Conservation (phyloP, 2,888 invertebrate species). For the Meiosimyza platycephala region DNA sequence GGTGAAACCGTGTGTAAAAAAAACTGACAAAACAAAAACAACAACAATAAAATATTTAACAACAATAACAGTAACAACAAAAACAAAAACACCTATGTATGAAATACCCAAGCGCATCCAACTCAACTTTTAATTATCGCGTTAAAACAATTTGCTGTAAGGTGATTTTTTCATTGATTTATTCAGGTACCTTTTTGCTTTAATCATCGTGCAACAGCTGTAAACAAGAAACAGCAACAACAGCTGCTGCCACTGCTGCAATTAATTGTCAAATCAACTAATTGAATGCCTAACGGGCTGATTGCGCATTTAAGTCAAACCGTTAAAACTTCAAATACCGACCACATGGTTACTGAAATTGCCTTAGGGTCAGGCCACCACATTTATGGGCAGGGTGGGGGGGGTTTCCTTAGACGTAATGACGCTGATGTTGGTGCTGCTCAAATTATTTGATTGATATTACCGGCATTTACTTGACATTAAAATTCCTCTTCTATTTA, state of each 20-base stretch:
- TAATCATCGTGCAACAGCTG: background rate
- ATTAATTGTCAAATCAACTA: slow-evolving; percentile 9
- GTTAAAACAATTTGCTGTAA: background rate
- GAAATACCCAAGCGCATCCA: slow-evolving; percentile 5
- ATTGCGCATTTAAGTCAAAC: slow-evolving; percentile 1
- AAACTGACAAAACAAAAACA: background rate
- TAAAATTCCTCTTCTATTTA: slow-evolving; percentile 2
- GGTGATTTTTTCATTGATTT: slow-evolving; percentile 13
- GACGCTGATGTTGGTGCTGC: background rate
- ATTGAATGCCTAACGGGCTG: slow-evolving; percentile 7
- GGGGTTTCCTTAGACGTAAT: too few relatives aligned
- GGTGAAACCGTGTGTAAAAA: slow-evolving; percentile 30
- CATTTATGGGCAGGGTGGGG: too few relatives aligned
- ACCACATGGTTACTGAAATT: too few relatives aligned
- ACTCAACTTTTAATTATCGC: slow-evolving; percentile 18
- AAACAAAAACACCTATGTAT: slow-evolving; percentile 5
- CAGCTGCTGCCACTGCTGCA: background rate
- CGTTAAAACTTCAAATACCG: background rate
- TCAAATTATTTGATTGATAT: slow-evolving; percentile 16
- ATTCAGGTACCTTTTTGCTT: background rate
- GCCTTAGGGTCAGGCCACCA: too few relatives aligned
- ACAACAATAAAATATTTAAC: background rate
- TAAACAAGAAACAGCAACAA: background rate
- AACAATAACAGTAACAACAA: background rate
- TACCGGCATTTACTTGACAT: slow-evolving; percentile 20